Evolutionary conservation across 1,140 invertebrate genomes (phyloP).

Genomic region (Drosophila lowei): DNA sequence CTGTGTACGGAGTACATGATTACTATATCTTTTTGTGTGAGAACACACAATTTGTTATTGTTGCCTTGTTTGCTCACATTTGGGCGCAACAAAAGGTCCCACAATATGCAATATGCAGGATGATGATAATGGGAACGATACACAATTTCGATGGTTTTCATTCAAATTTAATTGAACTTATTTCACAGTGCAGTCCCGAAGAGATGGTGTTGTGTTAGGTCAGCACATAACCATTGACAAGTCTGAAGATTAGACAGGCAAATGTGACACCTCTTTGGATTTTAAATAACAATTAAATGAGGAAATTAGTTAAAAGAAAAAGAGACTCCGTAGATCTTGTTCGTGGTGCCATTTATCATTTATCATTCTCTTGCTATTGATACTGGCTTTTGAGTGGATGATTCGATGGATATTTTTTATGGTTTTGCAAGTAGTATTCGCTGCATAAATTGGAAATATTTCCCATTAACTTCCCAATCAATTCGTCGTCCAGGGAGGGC

Average conservation of each 20-base stretch:
- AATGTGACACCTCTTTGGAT: too few species aligned
- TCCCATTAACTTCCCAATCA: constrained; percentile 41
- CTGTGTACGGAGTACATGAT: neutral
- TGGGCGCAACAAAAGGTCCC: constrained; percentile 10
- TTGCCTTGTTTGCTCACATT: constrained; percentile 63
- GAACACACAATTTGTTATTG: constrained; percentile 69
- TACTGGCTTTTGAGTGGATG: too few species aligned
- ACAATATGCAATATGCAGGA: too few species aligned
- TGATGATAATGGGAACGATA: neutral
- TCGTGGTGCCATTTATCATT: too few species aligned
- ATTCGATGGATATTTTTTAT: too few species aligned
- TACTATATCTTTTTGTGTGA: constrained; percentile 30
- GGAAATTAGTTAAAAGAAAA: too few species aligned
- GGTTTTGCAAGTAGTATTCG: neutral
- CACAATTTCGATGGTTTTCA: constrained; percentile 1
- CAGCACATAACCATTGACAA: neutral
- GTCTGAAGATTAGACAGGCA: too few species aligned
- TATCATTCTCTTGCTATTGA: too few species aligned
- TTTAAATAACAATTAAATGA: neutral
- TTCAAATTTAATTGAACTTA: constrained; percentile 14
- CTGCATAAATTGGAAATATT: constrained; percentile 33
- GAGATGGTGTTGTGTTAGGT: neutral
- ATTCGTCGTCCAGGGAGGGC: neutral
- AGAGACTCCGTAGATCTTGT: too few species aligned
- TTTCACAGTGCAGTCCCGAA: neutral